These are phyloP conservation scores for Molorchus minor DNA, from an alignment of 2,888 invertebrate species.

Conservation along the genomic window DNA sequence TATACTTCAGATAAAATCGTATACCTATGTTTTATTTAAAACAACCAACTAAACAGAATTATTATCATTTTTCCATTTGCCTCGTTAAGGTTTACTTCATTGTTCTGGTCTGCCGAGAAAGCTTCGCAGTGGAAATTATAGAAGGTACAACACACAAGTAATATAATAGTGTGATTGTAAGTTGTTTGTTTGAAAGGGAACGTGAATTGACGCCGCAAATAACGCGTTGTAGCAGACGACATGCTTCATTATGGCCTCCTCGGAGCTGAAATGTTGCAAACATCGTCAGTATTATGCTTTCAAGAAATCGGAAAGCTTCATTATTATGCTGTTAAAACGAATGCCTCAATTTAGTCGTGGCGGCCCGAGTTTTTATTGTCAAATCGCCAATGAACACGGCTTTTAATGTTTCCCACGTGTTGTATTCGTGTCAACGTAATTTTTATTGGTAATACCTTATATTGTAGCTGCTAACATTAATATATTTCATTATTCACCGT, in stretches of 20 bases:
- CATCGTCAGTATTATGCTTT: too few relatives aligned
- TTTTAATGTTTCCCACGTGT: neutral
- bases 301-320: slow-evolving; percentile 10
- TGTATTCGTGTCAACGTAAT: slow-evolving; percentile 1
- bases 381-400: neutral
- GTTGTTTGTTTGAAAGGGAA: slow-evolving; percentile 30
- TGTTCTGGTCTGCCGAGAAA: neutral
- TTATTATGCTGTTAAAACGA: slow-evolving; percentile 17
- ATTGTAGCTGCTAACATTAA: neutral
- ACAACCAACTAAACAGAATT: too few relatives aligned
- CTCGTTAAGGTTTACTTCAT: too few relatives aligned
- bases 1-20: too few relatives aligned
- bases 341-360: slow-evolving; percentile 10
- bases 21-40: too few relatives aligned
- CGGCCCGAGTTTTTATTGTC: slow-evolving; percentile 6
- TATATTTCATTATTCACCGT: slow-evolving; percentile 1
- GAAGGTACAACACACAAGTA: slow-evolving; percentile 17
- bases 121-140: slow-evolving; percentile 8
- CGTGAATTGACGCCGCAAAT: slow-evolving; percentile 40
- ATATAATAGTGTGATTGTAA: slow-evolving; percentile 30
- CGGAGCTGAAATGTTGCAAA: slow-evolving; percentile 4
- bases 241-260: slow-evolving; percentile 35
- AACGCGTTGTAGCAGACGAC: slow-evolving; percentile 38
- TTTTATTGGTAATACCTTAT: neutral
- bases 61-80: too few relatives aligned